A percentile compares a stretch with the other conserved stretches of the same genome.
Conservation (phyloP, 2,113 vertebrate species). For the Pimephales promelas region DNA sequence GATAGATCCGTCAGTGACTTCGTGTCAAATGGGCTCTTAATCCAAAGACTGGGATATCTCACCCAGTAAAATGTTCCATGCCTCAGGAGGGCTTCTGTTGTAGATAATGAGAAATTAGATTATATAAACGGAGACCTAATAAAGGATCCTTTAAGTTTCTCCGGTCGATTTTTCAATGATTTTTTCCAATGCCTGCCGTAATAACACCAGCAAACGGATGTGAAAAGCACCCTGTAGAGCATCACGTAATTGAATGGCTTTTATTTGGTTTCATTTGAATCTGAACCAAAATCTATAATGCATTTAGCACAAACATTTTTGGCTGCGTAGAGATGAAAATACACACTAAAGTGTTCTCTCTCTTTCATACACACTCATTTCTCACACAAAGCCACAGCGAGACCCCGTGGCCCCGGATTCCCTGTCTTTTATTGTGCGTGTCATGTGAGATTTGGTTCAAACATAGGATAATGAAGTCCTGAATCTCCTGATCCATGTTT, state of each 20-base stretch:
- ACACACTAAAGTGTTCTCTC: background rate
- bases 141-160: slow-evolving; percentile 10
- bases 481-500: slow-evolving; percentile 11
- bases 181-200: slow-evolving; percentile 9
- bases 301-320: slow-evolving; percentile 34
- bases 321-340: background rate
- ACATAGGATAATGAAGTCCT: slow-evolving; percentile 5
- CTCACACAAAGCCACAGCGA: background rate
- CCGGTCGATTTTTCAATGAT: slow-evolving; percentile 3
- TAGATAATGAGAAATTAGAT: background rate
- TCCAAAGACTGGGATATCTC: background rate
- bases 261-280: slow-evolving; percentile 29
- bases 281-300: slow-evolving; percentile 20
- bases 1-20: background rate
- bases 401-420: background rate
- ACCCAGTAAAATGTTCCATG: background rate
- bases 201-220: slow-evolving; percentile 10
- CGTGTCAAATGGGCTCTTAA: background rate
- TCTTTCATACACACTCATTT: background rate
- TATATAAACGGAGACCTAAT: slow-evolving; percentile 19
- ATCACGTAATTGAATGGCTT: slow-evolving; percentile 29
- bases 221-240: slow-evolving; percentile 26
- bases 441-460: slow-evolving; percentile 1
- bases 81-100: background rate
- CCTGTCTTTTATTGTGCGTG: background rate